Conservation (phyloP, 2,113 vertebrate genomes). For the Herpetotheres cachinnans region DNA sequence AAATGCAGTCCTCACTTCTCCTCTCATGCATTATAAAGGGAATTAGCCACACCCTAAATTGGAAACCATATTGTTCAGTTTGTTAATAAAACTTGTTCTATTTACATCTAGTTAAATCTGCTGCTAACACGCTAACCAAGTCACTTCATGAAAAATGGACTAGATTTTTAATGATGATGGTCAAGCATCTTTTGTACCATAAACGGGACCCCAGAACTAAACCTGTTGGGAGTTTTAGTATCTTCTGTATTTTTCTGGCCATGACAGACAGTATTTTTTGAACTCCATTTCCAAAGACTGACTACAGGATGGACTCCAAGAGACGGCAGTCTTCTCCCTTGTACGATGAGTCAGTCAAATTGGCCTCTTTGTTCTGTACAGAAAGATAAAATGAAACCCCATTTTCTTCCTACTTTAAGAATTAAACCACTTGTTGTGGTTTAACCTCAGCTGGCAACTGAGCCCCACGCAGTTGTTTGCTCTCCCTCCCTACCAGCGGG, state of each 20-base stretch:
- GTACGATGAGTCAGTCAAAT: background rate
- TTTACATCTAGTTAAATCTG: background rate
- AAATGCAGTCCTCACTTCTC: background rate
- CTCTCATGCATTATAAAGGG: background rate
- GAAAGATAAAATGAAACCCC: background rate
- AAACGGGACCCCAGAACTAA: background rate
- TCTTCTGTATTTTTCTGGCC: background rate
- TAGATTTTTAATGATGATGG: background rate
- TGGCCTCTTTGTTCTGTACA: background rate
- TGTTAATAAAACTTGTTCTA: background rate
- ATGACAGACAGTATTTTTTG: background rate
- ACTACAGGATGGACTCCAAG: background rate
- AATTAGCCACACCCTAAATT: background rate
- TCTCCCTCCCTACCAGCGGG: too few relatives aligned
- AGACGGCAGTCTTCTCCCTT: background rate
- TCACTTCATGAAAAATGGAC: background rate
- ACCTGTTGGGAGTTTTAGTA: background rate
- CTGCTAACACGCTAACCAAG: background rate
- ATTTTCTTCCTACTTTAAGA: background rate
- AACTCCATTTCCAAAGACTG: background rate
- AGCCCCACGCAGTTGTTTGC: too few relatives aligned
- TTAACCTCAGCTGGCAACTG: too few relatives aligned
- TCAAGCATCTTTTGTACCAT: background rate
- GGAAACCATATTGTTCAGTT: background rate
- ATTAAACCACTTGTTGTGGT: background rate